Evolutionary conservation across 2,113 vertebrate species (phyloP).

Genomic region (Elephantulus edwardii): DNA sequence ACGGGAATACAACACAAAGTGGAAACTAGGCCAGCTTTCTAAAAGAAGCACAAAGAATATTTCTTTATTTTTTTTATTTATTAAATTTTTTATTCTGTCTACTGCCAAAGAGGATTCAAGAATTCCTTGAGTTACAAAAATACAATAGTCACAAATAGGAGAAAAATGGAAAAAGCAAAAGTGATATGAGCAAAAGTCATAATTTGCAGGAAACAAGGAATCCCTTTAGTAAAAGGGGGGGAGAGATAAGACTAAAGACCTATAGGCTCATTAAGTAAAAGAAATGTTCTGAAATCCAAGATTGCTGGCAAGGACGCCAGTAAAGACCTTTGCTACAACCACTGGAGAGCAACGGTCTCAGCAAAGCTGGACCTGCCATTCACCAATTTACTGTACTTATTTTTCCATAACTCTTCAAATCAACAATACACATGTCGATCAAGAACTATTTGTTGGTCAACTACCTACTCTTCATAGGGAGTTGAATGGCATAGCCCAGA

Average conservation of each 20-base stretch:
- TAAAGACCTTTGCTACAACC: neutral
- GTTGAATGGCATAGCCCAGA: too few species aligned
- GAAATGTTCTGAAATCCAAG: neutral
- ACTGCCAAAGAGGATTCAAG: constrained; percentile 38
- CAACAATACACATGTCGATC: neutral
- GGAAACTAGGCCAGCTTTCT: constrained; percentile 70
- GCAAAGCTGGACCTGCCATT: neutral
- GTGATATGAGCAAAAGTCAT: neutral
- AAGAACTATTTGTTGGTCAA: neutral
- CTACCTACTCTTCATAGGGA: neutral
- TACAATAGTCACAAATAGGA: constrained; percentile 12
- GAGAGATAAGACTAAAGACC: neutral
- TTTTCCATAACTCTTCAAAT: neutral
- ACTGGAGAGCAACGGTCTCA: neutral
- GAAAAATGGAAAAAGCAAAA: neutral
- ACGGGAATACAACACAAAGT: constrained; percentile 71
- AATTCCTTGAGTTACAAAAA: constrained; percentile 35
- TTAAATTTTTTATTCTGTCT: constrained; percentile 53
- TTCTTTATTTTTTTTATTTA: constrained; percentile 57
- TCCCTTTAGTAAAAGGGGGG: constrained; percentile 3
- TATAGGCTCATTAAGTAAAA: neutral
- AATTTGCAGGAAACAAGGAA: neutral
- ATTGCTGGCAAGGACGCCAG: neutral
- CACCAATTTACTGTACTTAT: neutral
- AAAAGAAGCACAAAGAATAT: constrained; percentile 66